Evolutionary conservation across 2,113 vertebrate genomes (phyloP).

Genomic region (Rynchops niger): DNA sequence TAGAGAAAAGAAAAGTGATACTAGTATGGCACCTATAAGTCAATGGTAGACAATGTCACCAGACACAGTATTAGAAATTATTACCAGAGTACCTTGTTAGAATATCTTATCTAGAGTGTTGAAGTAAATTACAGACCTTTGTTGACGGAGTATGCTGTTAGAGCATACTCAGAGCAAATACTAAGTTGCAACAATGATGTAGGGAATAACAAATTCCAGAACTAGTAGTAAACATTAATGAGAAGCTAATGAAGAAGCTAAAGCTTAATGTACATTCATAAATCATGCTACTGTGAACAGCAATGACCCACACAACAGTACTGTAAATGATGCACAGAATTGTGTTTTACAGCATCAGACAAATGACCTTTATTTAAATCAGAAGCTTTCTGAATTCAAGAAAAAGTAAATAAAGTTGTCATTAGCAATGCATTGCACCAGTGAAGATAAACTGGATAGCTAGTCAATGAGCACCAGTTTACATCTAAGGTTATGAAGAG

Average conservation of each 20-base stretch:
- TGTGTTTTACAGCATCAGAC: background rate
- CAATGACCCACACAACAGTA: background rate
- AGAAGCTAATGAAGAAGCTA: background rate
- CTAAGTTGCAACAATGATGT: background rate
- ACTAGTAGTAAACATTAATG: background rate
- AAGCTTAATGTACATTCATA: background rate
- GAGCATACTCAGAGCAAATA: background rate
- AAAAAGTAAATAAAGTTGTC: background rate
- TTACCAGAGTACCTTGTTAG: accelerated
- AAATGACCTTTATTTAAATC: background rate
- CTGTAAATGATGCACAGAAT: background rate
- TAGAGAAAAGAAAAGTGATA: background rate
- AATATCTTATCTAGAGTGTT: background rate
- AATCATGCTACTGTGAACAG: background rate
- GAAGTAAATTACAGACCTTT: background rate
- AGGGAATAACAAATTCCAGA: background rate
- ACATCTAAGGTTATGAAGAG: background rate
- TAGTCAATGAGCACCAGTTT: background rate
- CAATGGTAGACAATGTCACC: background rate
- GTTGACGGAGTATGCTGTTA: background rate
- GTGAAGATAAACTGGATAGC: background rate
- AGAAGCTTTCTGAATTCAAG: background rate
- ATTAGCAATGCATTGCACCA: background rate
- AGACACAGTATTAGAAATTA: background rate
- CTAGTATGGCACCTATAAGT: background rate